These are phyloP conservation scores for Enteromius radiatus DNA, from an alignment of 2,797 vertebrate genomes.

Conservation along the genomic window DNA sequence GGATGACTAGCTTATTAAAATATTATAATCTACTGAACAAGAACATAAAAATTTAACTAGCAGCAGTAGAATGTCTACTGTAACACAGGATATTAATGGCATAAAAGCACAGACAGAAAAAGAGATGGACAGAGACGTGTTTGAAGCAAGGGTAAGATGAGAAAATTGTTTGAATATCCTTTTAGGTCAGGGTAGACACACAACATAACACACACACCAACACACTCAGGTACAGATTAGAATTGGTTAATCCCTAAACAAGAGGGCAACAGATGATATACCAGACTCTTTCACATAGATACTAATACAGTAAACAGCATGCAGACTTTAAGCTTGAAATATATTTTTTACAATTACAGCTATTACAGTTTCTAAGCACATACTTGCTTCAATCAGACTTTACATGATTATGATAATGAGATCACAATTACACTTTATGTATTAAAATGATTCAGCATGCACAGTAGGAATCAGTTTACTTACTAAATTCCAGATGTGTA, in stretches of 20 bases:
- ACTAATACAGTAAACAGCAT: background rate
- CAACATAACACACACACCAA: background rate
- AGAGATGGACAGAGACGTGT: background rate
- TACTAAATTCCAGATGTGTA: slow-evolving; percentile 99
- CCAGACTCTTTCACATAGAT: slow-evolving; percentile 15
- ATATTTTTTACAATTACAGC: background rate
- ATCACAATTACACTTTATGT: background rate
- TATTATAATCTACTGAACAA: slow-evolving; percentile 15
- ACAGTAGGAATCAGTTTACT: slow-evolving; percentile 54
- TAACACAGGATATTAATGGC: background rate
- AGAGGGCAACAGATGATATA: slow-evolving; percentile 16
- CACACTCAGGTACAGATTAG: slow-evolving; percentile 37
- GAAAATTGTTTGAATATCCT: background rate
- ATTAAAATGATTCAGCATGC: slow-evolving; percentile 9
- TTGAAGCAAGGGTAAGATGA: background rate
- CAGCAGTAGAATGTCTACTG: background rate
- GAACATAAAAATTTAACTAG: slow-evolving; percentile 39
- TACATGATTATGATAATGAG: background rate
- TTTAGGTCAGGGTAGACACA: background rate
- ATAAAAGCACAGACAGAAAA: background rate
- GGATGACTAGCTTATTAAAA: slow-evolving; percentile 21
- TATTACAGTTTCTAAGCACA: no score
- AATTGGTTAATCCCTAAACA: slow-evolving; percentile 48
- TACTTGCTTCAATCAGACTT: background rate
- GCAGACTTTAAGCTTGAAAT: background rate